Percentiles rank a stretch among this genome's conserved stretches.
Conservation (phyloP, 2,888 invertebrate species). For the Conomelus anceps region DNA sequence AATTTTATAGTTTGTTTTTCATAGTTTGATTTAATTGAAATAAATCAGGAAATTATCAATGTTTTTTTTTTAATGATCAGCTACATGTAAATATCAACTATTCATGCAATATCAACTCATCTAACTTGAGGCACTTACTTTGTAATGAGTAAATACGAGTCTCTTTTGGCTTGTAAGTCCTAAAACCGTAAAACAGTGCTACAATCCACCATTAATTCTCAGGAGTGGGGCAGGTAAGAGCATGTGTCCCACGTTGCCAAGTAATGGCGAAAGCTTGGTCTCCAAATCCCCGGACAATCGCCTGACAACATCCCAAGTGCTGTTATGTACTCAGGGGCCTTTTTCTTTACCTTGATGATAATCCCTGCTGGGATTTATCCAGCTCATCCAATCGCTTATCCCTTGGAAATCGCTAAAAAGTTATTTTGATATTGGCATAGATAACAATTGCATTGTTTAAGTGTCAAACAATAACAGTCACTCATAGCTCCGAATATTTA, state of each 20-base stretch:
- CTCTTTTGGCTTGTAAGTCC: not conserved
- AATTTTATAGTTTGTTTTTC: too few relatives aligned
- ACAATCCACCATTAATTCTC: not conserved
- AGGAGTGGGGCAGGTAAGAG: not conserved
- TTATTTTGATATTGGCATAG: too few relatives aligned
- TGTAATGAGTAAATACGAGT: not conserved
- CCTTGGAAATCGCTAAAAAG: not conserved
- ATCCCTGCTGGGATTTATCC: not conserved
- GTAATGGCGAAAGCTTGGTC: not conserved
- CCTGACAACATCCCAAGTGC: not conserved
- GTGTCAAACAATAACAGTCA: too few relatives aligned
- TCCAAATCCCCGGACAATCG: not conserved
- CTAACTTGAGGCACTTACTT: not conserved
- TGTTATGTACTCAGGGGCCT: not conserved
- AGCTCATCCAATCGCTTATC: not conserved
- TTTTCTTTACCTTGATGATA: not conserved
- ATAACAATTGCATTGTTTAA: too few relatives aligned
- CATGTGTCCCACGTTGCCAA: not conserved
- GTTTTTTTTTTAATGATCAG: too few relatives aligned
- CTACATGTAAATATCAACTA: too few relatives aligned
- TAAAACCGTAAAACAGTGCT: not conserved
- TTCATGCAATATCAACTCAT: too few relatives aligned
- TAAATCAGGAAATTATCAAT: too few relatives aligned
- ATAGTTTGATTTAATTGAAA: too few relatives aligned
- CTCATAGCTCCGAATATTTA: too few relatives aligned